Evolutionary conservation across 2,888 invertebrate genomes (phyloP).

Genomic region (Sisyra nigra): DNA sequence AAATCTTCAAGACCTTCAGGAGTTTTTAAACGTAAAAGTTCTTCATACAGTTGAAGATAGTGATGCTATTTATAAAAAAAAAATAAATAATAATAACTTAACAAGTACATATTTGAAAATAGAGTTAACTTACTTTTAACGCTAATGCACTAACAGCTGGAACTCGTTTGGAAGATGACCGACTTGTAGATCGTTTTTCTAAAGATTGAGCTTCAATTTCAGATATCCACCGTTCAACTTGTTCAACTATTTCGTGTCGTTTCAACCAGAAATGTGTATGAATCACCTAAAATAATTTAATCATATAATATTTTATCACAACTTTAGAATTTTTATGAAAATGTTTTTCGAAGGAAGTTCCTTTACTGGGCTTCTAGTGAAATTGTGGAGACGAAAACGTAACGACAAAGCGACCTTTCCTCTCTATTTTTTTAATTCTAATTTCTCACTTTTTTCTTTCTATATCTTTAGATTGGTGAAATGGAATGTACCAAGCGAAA

Average conservation of each 20-base stretch:
- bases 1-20: conserved; percentile 61
- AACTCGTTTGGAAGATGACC: conserved; percentile 22
- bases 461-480: no score
- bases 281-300: conserved; percentile 52
- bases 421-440: no score
- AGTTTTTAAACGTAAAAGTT: conserved; percentile 65
- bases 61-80: conserved; percentile 40
- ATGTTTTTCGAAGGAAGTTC: no score
- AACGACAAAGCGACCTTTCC: no score
- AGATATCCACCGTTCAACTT: conserved; percentile 80
- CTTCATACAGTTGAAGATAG: conserved; percentile 70
- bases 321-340: no score
- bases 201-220: conserved; percentile 66
- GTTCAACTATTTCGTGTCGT: conserved; percentile 73
- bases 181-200: conserved; percentile 60
- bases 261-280: conserved; percentile 92
- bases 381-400: no score
- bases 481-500: no score
- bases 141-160: conserved; percentile 43
- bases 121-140: conserved; percentile 41
- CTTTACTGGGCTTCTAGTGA: no score
- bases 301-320: no score
- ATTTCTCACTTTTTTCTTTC: no score
- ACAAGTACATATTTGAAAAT: background rate
- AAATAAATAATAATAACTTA: background rate